These are phyloP conservation scores for Pollenia griseotomentosa DNA, from an alignment of 2,888 invertebrate genomes.

Conservation along the genomic window DNA sequence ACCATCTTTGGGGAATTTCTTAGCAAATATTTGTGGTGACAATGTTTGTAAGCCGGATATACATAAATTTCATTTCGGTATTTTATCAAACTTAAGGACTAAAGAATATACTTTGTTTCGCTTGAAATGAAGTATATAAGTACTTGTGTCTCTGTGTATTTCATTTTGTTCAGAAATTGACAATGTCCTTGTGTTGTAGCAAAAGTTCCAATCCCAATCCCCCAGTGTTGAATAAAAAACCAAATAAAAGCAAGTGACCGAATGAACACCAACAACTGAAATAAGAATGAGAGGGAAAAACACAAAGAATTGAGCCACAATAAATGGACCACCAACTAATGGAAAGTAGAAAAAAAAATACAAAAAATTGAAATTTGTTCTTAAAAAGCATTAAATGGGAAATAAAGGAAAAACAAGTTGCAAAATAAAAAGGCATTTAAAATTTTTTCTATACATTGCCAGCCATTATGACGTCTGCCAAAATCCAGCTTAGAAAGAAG, in stretches of 20 bases:
- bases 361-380: slow-evolving; percentile 29
- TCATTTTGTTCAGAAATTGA: slow-evolving; percentile 41
- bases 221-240: slow-evolving; percentile 51
- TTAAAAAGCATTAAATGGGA: slow-evolving; percentile 14
- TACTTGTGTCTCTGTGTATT: background rate
- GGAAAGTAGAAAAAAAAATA: slow-evolving; percentile 27
- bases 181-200: slow-evolving; percentile 66
- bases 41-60: slow-evolving; percentile 58
- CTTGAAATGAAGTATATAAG: background rate
- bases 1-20: slow-evolving; percentile 64
- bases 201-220: slow-evolving; percentile 57
- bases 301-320: slow-evolving; percentile 42
- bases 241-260: slow-evolving; percentile 63
- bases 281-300: slow-evolving; percentile 19
- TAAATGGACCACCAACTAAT: slow-evolving; percentile 62
- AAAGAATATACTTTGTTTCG: slow-evolving; percentile 27
- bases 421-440: background rate
- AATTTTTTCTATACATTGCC: background rate
- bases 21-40: slow-evolving; percentile 64
- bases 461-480: background rate
- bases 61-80: slow-evolving; percentile 62
- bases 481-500: background rate
- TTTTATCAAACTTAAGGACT: slow-evolving; percentile 50
- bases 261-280: slow-evolving; percentile 32
- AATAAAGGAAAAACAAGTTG: background rate